Percentiles rank a stretch among this genome's conserved stretches.
Evolutionary conservation across 2,797 vertebrate genomes (phyloP).

Genomic region (Enteromius thamalakanensis): DNA sequence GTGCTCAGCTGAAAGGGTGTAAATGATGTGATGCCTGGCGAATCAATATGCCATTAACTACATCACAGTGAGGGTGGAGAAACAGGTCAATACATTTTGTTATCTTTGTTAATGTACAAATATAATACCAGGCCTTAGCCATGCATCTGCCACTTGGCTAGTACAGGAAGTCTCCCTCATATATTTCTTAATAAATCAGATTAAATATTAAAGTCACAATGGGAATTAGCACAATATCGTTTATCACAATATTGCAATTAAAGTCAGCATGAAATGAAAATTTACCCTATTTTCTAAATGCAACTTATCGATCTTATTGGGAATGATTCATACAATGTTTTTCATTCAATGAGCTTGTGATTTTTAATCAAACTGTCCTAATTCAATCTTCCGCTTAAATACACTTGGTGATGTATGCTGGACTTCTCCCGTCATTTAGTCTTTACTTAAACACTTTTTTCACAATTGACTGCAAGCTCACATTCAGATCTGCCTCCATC

Average conservation of each 20-base stretch:
- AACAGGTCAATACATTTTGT: constrained; percentile 64
- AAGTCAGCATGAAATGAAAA: neutral
- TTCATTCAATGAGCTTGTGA: too few species aligned
- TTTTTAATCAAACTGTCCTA: neutral
- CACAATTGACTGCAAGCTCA: neutral
- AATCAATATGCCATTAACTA: constrained; percentile 77
- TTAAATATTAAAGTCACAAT: neutral
- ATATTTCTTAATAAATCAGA: neutral
- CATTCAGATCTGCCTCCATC: neutral
- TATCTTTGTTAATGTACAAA: constrained; percentile 65
- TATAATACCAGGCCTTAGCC: constrained; percentile 24
- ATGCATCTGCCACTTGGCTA: too few species aligned
- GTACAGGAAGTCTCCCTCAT: neutral
- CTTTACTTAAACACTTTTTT: neutral
- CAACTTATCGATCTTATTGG: neutral
- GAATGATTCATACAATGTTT: neutral
- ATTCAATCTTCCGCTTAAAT: neutral
- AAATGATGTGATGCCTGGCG: constrained; percentile 67
- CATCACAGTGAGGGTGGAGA: constrained; percentile 53
- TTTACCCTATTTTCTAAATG: neutral
- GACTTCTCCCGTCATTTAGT: neutral
- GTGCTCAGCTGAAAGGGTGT: constrained; percentile 68
- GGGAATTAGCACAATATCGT: neutral
- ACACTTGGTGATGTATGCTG: neutral
- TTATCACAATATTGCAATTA: neutral